Conservation (phyloP, 2,888 invertebrate species). For the Geotrupes spiniger region DNA sequence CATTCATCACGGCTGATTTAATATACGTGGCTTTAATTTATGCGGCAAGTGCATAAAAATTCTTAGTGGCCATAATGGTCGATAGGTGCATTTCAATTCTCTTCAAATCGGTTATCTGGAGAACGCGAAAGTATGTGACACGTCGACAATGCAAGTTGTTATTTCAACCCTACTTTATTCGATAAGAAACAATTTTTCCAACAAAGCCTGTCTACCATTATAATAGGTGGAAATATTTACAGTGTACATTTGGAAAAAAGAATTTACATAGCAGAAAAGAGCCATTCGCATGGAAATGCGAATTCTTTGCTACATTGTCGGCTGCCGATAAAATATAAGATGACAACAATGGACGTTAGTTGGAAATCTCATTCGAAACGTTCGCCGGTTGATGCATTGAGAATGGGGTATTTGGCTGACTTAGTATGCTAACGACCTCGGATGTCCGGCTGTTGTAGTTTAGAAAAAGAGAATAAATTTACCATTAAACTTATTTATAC, state of each 20-base stretch:
- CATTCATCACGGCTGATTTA: too few species aligned
- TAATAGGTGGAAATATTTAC: constrained; percentile 49
- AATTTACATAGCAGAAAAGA: constrained; percentile 50
- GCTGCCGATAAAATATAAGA: constrained; percentile 52
- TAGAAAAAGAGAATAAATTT: constrained; percentile 46
- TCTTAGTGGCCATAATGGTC: too few species aligned
- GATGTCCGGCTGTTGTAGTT: constrained; percentile 50
- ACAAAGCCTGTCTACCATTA: constrained; percentile 43
- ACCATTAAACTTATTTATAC: constrained; percentile 35
- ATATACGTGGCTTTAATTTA: too few species aligned
- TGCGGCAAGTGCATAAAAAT: too few species aligned
- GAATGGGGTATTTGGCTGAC: constrained; percentile 41
- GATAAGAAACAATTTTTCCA: constrained; percentile 19
- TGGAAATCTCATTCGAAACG: constrained; percentile 42
- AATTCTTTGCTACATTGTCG: constrained; percentile 47
- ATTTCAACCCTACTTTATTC: constrained; percentile 1
- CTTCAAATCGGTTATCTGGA: too few species aligned
- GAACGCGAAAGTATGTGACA: not conserved
- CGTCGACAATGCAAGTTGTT: constrained; percentile 1
- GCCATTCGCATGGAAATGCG: constrained; percentile 52
- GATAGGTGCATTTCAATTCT: too few species aligned
- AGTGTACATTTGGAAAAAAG: constrained; percentile 46
- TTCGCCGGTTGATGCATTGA: constrained; percentile 43
- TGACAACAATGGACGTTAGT: constrained; percentile 49
- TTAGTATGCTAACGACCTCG: constrained; percentile 44